A percentile compares a stretch with the other conserved stretches of the same genome.
These are phyloP conservation scores for Phengaris arion DNA, from an alignment of 2,888 invertebrate species.

Conservation along the genomic window DNA sequence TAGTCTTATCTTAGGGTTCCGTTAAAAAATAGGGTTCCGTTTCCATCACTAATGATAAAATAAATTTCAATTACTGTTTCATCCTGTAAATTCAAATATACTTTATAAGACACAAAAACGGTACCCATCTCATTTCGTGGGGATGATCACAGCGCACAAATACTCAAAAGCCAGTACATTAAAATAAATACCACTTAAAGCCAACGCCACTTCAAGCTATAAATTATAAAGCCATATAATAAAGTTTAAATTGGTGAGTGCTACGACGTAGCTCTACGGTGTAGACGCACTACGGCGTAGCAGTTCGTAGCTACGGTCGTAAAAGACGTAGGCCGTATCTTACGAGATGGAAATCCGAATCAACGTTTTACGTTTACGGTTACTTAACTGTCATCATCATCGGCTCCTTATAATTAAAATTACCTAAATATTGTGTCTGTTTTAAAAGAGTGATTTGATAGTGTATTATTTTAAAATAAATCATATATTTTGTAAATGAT, in stretches of 20 bases:
- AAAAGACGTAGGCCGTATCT: not conserved
- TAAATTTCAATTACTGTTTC: too few species aligned
- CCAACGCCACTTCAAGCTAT: conserved; percentile 10
- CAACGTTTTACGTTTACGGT: not conserved
- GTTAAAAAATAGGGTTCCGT: too few species aligned
- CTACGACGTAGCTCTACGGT: conserved; percentile 24
- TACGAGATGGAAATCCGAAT: not conserved
- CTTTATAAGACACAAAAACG: not conserved
- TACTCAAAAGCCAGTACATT: not conserved
- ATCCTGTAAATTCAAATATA: not conserved
- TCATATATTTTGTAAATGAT: too few species aligned
- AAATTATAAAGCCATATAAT: conserved; percentile 24
- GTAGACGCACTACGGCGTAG: conserved; percentile 20
- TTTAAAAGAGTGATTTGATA: too few species aligned
- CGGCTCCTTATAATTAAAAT: not conserved
- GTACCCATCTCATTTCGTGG: not conserved
- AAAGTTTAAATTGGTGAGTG: conserved; percentile 14
- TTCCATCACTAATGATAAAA: too few species aligned
- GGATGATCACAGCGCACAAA: not conserved
- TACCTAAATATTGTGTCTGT: not conserved
- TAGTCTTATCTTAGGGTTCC: too few species aligned
- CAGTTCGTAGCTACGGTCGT: conserved; percentile 14
- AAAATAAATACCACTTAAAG: conserved; percentile 1
- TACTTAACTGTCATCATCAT: not conserved
- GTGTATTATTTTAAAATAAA: too few species aligned